phyloP scores from a whole-genome alignment of 1,140 invertebrate species.

The Tribolium madens region DNA sequence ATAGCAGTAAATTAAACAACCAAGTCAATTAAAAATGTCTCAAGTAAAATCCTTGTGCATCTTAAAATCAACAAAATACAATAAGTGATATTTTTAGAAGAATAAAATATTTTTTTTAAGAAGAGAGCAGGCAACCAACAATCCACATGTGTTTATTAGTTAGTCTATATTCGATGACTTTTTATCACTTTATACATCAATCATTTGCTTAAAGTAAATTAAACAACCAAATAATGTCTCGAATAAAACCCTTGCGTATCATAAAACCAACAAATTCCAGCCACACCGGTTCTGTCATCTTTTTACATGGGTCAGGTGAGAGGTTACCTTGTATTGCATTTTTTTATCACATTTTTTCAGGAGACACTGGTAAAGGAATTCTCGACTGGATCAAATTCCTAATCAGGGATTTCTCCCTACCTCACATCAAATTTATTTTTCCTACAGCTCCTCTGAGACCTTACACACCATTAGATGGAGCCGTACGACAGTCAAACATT shows the following conservation, averaged over 20 bases:
- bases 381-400: constrained; percentile 75
- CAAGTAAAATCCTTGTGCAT: too few relatives aligned
- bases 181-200: not conserved
- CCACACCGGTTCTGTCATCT: constrained; percentile 71
- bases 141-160: not conserved
- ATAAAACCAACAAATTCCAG: constrained; percentile 62
- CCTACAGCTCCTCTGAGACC: constrained; percentile 77
- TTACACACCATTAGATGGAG: constrained; percentile 74
- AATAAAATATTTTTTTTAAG: too few relatives aligned
- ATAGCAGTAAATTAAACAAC: too few relatives aligned
- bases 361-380: constrained; percentile 73
- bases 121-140: not conserved
- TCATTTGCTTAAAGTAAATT: too few relatives aligned
- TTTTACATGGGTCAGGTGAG: constrained; percentile 75
- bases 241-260: constrained; percentile 55
- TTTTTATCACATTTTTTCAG: constrained; percentile 65
- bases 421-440: constrained; percentile 78
- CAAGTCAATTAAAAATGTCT: too few relatives aligned
- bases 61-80: too few relatives aligned
- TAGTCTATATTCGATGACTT: not conserved
- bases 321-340: constrained; percentile 33
- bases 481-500: constrained; percentile 63
- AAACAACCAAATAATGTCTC: constrained; percentile 38
- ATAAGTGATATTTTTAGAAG: too few relatives aligned
- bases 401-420: constrained; percentile 73